Evolutionary conservation across 2,797 vertebrate genomes (phyloP).

Genomic region (Phalloptychus januarius): DNA sequence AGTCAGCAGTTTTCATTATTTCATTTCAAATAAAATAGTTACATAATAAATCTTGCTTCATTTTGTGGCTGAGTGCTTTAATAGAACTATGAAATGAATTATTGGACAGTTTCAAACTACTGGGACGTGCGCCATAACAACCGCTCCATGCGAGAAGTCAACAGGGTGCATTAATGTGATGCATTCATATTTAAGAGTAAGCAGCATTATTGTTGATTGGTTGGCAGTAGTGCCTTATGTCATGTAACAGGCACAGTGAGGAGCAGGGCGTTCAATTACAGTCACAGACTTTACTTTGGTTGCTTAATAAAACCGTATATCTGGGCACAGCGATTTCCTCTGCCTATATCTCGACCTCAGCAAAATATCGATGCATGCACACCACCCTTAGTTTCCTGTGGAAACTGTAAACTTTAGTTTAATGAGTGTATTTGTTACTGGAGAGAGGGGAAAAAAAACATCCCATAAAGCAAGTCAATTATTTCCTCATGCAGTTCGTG

Average conservation of each 20-base stretch:
- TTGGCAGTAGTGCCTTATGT: neutral
- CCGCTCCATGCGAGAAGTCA: conserved; percentile 3
- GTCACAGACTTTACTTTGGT: conserved; percentile 14
- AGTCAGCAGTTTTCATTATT: conserved; percentile 17
- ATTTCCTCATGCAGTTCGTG: neutral
- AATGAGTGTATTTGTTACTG: conserved; percentile 22
- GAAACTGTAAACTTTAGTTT: conserved; percentile 18
- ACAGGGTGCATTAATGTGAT: neutral
- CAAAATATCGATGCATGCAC: conserved; percentile 22
- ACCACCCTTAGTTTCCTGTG: conserved; percentile 8
- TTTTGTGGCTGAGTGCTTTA: conserved; percentile 17
- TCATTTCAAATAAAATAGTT: neutral
- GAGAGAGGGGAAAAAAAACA: neutral
- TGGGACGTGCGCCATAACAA: conserved; percentile 10
- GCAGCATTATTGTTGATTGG: conserved; percentile 4
- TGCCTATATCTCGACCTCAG: neutral
- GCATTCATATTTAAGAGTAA: neutral
- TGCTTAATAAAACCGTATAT: conserved; percentile 39
- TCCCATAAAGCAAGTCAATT: conserved; percentile 1
- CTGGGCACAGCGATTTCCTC: conserved; percentile 33
- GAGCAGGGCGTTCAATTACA: conserved; percentile 13
- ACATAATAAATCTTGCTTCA: conserved; percentile 13
- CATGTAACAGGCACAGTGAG: conserved; percentile 1
- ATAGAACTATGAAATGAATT: conserved; percentile 17
- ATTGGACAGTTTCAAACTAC: conserved; percentile 28